Base-by-base conservation (phyloP, 2,888 invertebrate genomes). In the Dynastes maya region DNA sequence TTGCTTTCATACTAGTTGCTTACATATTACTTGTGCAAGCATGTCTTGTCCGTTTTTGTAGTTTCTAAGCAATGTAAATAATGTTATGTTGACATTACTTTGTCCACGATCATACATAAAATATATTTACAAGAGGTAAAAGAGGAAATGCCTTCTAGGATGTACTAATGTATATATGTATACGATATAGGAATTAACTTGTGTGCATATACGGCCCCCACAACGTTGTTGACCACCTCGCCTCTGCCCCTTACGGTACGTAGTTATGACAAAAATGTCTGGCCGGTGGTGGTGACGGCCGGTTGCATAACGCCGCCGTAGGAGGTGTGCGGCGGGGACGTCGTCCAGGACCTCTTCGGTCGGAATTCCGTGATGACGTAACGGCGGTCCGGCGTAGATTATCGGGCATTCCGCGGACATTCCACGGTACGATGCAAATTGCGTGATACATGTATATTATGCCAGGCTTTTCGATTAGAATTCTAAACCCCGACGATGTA, bases 381-480 rank as follows among this genome's bases (percentile, higher is more conserved):
- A 86, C 84, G 85, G 55, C 84, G 85, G 86, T 82, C 80, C 85
- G 81, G 84, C 84, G 85, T 85, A 85, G 86, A 87, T 86, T 87
- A 87, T 87, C 86, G 86, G 85, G 83, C 86, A 87, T 87, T 87
- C 87, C 86, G 79, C 83, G 82, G 81, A 83, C 84, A 87, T 86
- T 87, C 86, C 85, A 81, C 80, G 79, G 80, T 80, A 71, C 82
- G 81, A 80, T 82, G 83, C 84, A 84, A 83, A 82, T 80, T 83
- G 82, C 84, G 82, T 82, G 84, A 84, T 85, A 86, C 85, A 86
- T 86, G 85, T 86, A 85, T 85, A 86, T 86, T 86, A 86, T 84
- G 83, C 81, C 82, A 81, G 81, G 81, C 81, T 76, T 79, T 78
- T 80, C 78, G 76, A 80, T 79, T 82, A 83, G 82, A 83, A 83